phyloP scores from a whole-genome alignment of 2,888 invertebrate genomes.

The Pammene aurita region DNA sequence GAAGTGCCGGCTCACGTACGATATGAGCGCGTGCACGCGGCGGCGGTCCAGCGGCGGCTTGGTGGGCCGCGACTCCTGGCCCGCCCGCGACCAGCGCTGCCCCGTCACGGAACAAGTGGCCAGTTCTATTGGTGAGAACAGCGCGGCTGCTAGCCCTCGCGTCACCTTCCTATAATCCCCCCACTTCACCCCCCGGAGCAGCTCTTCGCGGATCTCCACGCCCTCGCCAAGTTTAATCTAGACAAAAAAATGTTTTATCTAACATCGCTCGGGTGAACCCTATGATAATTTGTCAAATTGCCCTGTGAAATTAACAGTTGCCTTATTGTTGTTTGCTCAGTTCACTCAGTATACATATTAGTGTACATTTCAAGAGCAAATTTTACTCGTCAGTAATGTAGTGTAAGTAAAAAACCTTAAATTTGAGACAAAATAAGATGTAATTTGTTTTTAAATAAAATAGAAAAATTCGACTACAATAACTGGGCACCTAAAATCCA shows the following conservation, averaged over 20 bases:
- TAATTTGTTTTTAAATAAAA: not conserved
- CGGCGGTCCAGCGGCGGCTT: slow-evolving; percentile 88
- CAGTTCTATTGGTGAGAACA: slow-evolving; percentile 88
- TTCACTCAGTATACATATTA: not conserved
- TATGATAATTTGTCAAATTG: not conserved
- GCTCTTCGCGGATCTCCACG: slow-evolving; percentile 88
- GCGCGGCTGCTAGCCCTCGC: slow-evolving; percentile 87
- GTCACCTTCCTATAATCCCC: slow-evolving; percentile 89
- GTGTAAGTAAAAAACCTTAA: no score
- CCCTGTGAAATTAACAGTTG: not conserved
- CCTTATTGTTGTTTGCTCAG: not conserved
- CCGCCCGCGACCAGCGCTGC: slow-evolving; percentile 89
- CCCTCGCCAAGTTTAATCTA: slow-evolving; percentile 89
- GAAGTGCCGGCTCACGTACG: slow-evolving; percentile 88
- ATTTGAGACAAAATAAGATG: no score
- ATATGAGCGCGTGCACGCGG: slow-evolving; percentile 89
- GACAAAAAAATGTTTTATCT: not conserved
- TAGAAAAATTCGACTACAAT: no score
- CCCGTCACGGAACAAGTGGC: slow-evolving; percentile 90
- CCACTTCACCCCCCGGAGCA: slow-evolving; percentile 88
- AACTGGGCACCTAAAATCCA: no score
- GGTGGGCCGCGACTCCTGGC: slow-evolving; percentile 88
- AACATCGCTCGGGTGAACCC: not conserved
- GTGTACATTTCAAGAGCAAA: not conserved
- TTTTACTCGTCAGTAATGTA: slow-evolving; percentile 4